Base-by-base conservation (phyloP, 2,888 invertebrate species). In the Emmelina monodactyla region DNA sequence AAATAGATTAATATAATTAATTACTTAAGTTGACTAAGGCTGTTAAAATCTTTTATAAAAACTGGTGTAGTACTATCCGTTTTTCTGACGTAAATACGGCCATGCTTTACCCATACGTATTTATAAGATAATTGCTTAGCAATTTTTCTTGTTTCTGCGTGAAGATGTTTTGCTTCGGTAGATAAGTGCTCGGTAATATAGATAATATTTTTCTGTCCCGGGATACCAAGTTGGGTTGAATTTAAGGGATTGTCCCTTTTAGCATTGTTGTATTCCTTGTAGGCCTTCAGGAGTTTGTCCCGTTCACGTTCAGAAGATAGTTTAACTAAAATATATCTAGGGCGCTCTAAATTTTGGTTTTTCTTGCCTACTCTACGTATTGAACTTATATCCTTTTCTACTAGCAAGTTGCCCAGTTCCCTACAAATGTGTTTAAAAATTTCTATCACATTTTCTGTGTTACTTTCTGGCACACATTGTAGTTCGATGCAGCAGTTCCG, bases 121-220 rank as follows among this genome's bases (percentile, higher is more conserved):
- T 35, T 25, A 19, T 29, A 32, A 6, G 5, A 6, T 14, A 32
- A 6, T 10, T 35, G 14, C 28, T 30, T 10, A 29, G 33, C 33
- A 9, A 10, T 13, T 12, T 32, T 35, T 19, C 39, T 35, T 10
- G 39, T 33, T 2, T 31, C 39, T 10, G 35, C 33, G 16, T 36
- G 33, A 13, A 39, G 15, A 2, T 22, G 9, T 22, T 38, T 35
- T 3, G n/a, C 12, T 14, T 35, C 35, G 11, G 35, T 14, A 10
- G 35, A 35, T 22, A 35, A 14, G 30, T 38, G 38, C 31, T 38
- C 38, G 10, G 16, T 30, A n/a, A 38, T 16, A 28, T 35, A 38
- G 10, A 35, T 31, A 12, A 30, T 35, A 11, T 16, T 10, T 16
- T 29, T 35, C 9, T 33, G 30, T n/a, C 29, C 35, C 16, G 32